phyloP scores from a whole-genome alignment of 2,888 invertebrate genomes.

The Liposcelis brunnea region DNA sequence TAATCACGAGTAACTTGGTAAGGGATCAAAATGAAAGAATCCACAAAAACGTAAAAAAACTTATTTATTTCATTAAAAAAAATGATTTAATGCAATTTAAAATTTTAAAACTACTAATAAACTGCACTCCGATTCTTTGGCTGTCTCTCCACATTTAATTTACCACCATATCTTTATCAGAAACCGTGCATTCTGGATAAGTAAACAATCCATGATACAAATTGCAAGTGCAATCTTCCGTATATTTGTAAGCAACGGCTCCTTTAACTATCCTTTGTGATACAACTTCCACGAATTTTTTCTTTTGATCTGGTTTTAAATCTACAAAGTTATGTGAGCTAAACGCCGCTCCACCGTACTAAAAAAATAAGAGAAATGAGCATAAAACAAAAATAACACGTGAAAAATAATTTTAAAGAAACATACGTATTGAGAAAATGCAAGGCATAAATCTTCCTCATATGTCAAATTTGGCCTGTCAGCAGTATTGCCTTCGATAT shows the following conservation, averaged over 20 bases:
- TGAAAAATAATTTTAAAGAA: too few relatives aligned
- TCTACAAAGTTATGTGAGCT: constrained; percentile 39
- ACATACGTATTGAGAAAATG: constrained; percentile 44
- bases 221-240: constrained; percentile 25
- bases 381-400: neutral
- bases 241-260: constrained; percentile 21
- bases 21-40: too few relatives aligned
- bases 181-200: constrained; percentile 20
- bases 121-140: too few relatives aligned
- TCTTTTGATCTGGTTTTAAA: constrained; percentile 37
- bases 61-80: too few relatives aligned
- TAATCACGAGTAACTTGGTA: too few relatives aligned
- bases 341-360: constrained; percentile 49
- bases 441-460: constrained; percentile 43
- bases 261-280: constrained; percentile 24
- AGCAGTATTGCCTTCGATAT: constrained; percentile 35
- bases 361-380: constrained; percentile 17
- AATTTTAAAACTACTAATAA: too few relatives aligned
- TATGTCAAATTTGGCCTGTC: constrained; percentile 37
- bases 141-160: too few relatives aligned
- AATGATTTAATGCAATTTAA: too few relatives aligned
- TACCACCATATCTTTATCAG: too few relatives aligned
- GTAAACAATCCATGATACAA: constrained; percentile 20
- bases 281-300: constrained; percentile 38
- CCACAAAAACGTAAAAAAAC: too few relatives aligned